Evolutionary conservation across 1,140 invertebrate genomes (phyloP).

Genomic region (Drosophila subpulchrella): DNA sequence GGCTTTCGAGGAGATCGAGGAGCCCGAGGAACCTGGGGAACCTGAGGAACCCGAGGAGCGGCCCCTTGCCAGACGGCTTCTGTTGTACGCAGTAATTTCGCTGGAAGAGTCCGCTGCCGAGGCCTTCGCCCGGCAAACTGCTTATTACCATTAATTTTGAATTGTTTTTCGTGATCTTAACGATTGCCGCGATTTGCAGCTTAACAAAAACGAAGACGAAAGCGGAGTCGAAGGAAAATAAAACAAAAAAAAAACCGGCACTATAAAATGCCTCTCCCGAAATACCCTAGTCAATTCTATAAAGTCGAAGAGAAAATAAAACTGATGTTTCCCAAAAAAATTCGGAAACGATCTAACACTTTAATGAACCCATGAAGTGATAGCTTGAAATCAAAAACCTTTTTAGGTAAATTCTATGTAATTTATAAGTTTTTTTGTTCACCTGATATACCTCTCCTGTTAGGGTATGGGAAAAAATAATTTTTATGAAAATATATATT

Average conservation of each 20-base stretch:
- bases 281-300: slow-evolving; percentile 4
- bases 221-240: slow-evolving; percentile 30
- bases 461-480: slow-evolving; percentile 20
- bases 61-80: slow-evolving; percentile 79
- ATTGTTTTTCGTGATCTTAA: slow-evolving; percentile 85
- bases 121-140: slow-evolving; percentile 65
- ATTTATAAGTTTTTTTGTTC: too few relatives aligned
- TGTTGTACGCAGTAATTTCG: slow-evolving; percentile 84
- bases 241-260: slow-evolving; percentile 6
- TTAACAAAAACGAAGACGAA: slow-evolving; percentile 66
- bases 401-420: neutral
- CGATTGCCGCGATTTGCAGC: slow-evolving; percentile 84
- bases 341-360: too few relatives aligned
- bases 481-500: slow-evolving; percentile 75
- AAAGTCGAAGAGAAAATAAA: neutral
- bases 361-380: neutral
- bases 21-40: slow-evolving; percentile 10
- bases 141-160: slow-evolving; percentile 85
- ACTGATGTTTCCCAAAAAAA: too few relatives aligned
- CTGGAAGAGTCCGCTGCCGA: slow-evolving; percentile 41
- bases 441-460: neutral
- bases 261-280: neutral
- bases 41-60: slow-evolving; percentile 16
- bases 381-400: neutral
- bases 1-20: neutral